Base-by-base conservation (phyloP, 2,113 vertebrate genomes). In the Malurus cyaneus region DNA sequence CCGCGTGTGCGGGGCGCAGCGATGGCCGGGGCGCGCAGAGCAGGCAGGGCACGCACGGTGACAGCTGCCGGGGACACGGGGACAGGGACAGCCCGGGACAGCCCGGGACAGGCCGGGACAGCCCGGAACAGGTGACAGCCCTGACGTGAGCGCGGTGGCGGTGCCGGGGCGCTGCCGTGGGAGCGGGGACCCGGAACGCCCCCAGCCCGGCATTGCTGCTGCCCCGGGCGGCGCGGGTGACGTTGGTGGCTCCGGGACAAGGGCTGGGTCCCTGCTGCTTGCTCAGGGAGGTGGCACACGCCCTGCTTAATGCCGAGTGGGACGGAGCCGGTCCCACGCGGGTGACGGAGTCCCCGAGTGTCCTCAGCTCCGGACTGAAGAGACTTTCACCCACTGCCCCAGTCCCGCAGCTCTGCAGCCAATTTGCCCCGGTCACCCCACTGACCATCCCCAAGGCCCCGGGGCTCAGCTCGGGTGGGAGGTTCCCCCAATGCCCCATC, bases 251-350 rank as follows among this genome's bases (percentile, higher is more conserved):
- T 93, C 64, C 9, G 5, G 66, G 80, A 93, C 77, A 47, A 91
- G 94, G 93, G 94, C 86, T 84, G 25, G 93, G 94, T 94, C 77
- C 72, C 89, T 80, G 1, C 72, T 89, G 96, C 91, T 88, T 59
- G 94, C 90, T 86, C 91, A 62, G 60, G 93, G 91, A 86, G 72
- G 1, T 86, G 82, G 57, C 93, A 21, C 89, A 80, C 96, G 18
- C 91, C 93, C 83, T 83, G 59, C 65, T 19, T n/a, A 73, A 78
- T 15, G 82, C 76, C 2, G 31, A 85, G 79, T 56, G 86, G 72
- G 89, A 70, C 47, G 3, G 79, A 32, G 73, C 60, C 3, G 4
- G 64, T 56, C 72, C 93, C 93, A 92, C 36, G 36, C 31, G 2
- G 17, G 59, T 61, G 73, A 44, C 80, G 29, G 56, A 64, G 70